These are phyloP conservation scores for Muntiacus reevesi DNA, from an alignment of 2,113 vertebrate species.

Conservation along the genomic window DNA sequence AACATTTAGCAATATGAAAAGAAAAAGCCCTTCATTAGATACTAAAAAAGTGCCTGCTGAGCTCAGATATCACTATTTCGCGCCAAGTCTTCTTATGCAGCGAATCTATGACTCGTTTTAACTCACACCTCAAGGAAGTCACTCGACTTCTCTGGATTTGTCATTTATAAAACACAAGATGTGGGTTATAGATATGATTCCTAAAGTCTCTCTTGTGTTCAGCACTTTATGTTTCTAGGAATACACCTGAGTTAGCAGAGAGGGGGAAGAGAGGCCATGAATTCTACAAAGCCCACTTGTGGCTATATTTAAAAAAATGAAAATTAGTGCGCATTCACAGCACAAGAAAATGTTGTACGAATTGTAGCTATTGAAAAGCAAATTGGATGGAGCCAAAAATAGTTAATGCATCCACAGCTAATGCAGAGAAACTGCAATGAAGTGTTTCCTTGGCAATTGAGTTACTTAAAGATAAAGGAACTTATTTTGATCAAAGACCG, in stretches of 20 bases:
- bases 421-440: constrained; percentile 9
- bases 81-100: background rate
- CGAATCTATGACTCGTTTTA: background rate
- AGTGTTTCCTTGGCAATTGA: constrained; percentile 54
- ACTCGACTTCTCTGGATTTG: background rate
- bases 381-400: constrained; percentile 49
- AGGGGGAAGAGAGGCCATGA: background rate
- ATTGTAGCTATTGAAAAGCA: constrained; percentile 37
- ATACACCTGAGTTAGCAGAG: background rate
- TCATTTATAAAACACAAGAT: background rate
- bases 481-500: constrained; percentile 28
- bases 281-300: background rate
- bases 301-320: constrained; percentile 34
- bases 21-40: background rate
- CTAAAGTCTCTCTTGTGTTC: background rate
- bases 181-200: background rate
- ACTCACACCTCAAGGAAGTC: background rate
- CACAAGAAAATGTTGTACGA: background rate
- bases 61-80: background rate
- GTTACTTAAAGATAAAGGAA: constrained; percentile 64
- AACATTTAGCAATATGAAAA: background rate
- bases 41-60: background rate
- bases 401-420: constrained; percentile 31
- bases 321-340: constrained; percentile 22
- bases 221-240: constrained; percentile 33